A percentile compares a stretch with the other conserved stretches of the same genome.
These are phyloP conservation scores for Ceyx melanurus DNA, from an alignment of 2,113 vertebrate genomes.

Conservation along the genomic window DNA sequence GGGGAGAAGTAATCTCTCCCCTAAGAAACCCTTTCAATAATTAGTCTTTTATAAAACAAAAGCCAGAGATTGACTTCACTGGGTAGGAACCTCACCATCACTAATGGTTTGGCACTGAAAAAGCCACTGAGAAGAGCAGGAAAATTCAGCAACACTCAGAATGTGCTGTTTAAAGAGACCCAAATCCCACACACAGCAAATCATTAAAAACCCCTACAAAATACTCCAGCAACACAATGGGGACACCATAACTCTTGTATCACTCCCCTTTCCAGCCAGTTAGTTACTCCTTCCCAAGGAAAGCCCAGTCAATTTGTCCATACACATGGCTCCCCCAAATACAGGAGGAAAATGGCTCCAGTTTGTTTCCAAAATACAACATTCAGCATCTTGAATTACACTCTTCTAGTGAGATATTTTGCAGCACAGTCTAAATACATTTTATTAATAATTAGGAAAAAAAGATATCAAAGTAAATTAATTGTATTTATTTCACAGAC, in stretches of 20 bases:
- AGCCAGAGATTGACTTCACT: not conserved
- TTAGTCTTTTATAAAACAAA: not conserved
- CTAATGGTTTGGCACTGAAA: not conserved
- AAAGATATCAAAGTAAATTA: not conserved
- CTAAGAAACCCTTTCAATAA: not conserved
- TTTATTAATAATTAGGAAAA: not conserved
- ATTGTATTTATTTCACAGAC: not conserved
- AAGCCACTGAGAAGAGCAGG: not conserved
- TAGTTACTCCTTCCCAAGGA: not conserved
- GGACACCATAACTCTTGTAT: not conserved
- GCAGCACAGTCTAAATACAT: not conserved
- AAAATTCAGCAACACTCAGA: not conserved
- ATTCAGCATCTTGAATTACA: not conserved
- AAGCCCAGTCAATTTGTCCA: not conserved
- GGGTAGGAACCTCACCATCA: not conserved
- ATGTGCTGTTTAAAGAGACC: not conserved
- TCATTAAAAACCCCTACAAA: not conserved
- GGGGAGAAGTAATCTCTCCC: not conserved
- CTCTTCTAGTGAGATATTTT: not conserved
- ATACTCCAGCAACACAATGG: not conserved
- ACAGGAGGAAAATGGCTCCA: not conserved
- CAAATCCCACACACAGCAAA: not conserved
- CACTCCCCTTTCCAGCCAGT: not conserved
- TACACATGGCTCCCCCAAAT: not conserved
- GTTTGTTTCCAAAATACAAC: not conserved